Evolutionary conservation across 2,888 invertebrate species (phyloP), one percentile per base, ranked within the genome.

Genomic region (Acleris holmiana): DNA sequence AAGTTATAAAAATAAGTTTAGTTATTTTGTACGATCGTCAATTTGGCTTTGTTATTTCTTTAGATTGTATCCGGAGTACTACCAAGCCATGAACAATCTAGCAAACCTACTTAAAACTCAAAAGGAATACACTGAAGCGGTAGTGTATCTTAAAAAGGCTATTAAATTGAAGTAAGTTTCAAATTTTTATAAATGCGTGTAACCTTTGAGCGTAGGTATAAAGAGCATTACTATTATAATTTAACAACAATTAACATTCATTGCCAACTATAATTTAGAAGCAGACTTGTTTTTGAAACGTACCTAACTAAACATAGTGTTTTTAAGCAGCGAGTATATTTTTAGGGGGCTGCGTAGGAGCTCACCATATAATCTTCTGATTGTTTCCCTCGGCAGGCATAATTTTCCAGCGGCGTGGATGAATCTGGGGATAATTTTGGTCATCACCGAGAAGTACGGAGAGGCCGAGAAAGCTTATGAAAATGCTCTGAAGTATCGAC

Each of bases 401-500:
- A 96, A 97, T 81, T 99, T 99, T 90, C 96, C 99, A 2, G 96
- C 98, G 0, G 99, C 99, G 0, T 99, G 99, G 99, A 99, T 99
- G 99, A 99, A 99, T 89, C 93, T 99, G 59, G 99, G 99, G 17
- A 99, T 99, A 73, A 97, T 98, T 35, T 94, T 98, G 70, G 96
- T 98, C 0, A 94, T 95, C 46, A 91, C 95, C 56, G 94, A 95
- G 71, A 94, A 95, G 67, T 94, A 94, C 68, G 83, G 93, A 2
- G 95, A 96, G 77, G 96, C 99, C 0, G 94, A 97, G 77, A 79
- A 83, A 18, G 97, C 98, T 74, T 99, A 99, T 81, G 89, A 94
- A 73, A 96, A 93, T 59, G 99, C 99, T 0, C 88, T 99, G 4
- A 92, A 88, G 40, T 94, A 96, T 81, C 93, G 98, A 47, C 94